Percentiles rank a stretch among this genome's conserved stretches.
Conservation (phyloP, 1,140 invertebrate species). For the Helicorthomorpha holstii region DNA sequence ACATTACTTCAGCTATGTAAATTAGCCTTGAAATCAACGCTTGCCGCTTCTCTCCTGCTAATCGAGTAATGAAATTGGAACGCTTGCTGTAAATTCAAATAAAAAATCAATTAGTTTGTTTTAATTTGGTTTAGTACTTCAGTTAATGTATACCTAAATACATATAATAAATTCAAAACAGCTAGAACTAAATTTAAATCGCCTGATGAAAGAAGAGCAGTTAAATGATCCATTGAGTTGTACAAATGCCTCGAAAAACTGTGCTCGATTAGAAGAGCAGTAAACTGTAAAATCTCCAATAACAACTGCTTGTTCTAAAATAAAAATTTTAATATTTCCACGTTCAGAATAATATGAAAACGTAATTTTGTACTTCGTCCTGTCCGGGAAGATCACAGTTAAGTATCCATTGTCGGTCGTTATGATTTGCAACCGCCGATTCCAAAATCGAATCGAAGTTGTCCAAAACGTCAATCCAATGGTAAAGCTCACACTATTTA, state of each 20-base stretch:
- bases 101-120: constrained; percentile 6
- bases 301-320: constrained; percentile 51
- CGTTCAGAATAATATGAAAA: background rate
- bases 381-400: constrained; percentile 53
- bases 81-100: constrained; percentile 46
- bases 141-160: constrained; percentile 39
- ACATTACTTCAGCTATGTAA: constrained; percentile 58
- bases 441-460: constrained; percentile 66
- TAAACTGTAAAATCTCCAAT: constrained; percentile 63
- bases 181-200: constrained; percentile 74
- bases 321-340: constrained; percentile 7
- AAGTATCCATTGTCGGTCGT: constrained; percentile 54
- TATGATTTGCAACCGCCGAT: constrained; percentile 43
- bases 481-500: constrained; percentile 58
- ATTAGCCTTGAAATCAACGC: constrained; percentile 55
- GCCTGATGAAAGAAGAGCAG: constrained; percentile 60
- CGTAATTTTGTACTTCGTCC: constrained; percentile 31
- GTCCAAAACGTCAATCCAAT: constrained; percentile 78
- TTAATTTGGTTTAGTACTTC: background rate
- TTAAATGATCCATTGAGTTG: constrained; percentile 78
- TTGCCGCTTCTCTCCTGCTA: constrained; percentile 54
- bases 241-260: constrained; percentile 79
- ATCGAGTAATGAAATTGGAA: constrained; percentile 70
- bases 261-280: constrained; percentile 72
- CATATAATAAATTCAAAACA: constrained; percentile 72